These are phyloP conservation scores for Macroteleia sp. DNA, from an alignment of 2,888 invertebrate genomes.

Conservation along the genomic window DNA sequence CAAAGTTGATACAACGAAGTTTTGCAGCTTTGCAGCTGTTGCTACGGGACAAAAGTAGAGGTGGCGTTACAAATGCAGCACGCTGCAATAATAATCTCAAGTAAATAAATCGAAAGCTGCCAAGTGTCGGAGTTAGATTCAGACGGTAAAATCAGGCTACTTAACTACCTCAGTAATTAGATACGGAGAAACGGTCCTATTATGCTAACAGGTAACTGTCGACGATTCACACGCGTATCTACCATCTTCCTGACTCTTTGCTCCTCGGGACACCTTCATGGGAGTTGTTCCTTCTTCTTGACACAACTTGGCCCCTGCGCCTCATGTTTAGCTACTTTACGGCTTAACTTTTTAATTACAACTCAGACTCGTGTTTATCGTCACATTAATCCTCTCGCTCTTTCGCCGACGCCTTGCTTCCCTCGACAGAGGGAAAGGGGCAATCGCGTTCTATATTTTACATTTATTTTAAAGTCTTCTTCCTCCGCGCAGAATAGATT, in stretches of 20 bases:
- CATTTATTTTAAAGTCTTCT: conserved; percentile 38
- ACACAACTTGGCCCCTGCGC: conserved; percentile 66
- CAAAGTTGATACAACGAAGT: conserved; percentile 14
- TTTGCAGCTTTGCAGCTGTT: background rate
- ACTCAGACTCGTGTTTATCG: conserved; percentile 78
- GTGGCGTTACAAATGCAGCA: conserved; percentile 13
- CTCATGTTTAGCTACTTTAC: conserved; percentile 72
- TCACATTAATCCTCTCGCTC: conserved; percentile 72
- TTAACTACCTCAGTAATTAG: conserved; percentile 74
- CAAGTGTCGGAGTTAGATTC: conserved; percentile 66
- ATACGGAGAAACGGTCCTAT: conserved; percentile 73
- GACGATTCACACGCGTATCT: conserved; percentile 58
- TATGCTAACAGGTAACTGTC: conserved; percentile 73
- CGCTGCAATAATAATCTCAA: conserved; percentile 70
- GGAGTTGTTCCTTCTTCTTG: conserved; percentile 46
- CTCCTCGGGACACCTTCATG: conserved; percentile 19
- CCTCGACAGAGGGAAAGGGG: conserved; percentile 1
- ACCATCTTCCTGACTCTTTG: conserved; percentile 46
- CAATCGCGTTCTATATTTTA: conserved; percentile 60
- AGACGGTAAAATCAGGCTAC: conserved; percentile 61
- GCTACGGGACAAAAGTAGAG: conserved; percentile 28
- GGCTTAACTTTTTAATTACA: conserved; percentile 78
- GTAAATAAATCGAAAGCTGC: conserved; percentile 61
- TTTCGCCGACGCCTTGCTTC: conserved; percentile 30
- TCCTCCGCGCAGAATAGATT: conserved; percentile 17